A percentile compares a stretch with the other conserved stretches of the same genome.
Evolutionary conservation across 2,113 vertebrate genomes (phyloP).

Genomic region (Xenopus tropicalis): DNA sequence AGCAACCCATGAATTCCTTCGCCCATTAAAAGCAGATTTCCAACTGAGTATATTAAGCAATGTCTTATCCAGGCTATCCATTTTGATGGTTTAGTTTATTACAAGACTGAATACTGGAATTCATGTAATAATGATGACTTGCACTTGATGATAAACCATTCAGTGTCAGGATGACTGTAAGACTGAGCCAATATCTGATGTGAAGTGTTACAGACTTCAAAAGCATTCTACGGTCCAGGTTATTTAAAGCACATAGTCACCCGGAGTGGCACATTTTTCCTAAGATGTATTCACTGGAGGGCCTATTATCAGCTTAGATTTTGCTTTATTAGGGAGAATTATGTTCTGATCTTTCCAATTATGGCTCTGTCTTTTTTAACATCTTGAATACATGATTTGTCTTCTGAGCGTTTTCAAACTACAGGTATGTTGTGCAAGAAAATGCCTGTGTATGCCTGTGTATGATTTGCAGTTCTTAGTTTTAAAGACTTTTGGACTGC

Average conservation of each 20-base stretch:
- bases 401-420: no score
- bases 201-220: neutral
- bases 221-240: neutral
- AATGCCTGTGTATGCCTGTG: neutral
- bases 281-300: neutral
- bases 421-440: neutral
- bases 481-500: no score
- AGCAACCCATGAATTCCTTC: no score
- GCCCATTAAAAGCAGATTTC: no score
- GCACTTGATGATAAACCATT: neutral
- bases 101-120: neutral
- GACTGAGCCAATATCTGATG: neutral
- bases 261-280: neutral
- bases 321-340: no score
- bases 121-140: neutral
- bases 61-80: no score
- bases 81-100: neutral
- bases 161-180: neutral
- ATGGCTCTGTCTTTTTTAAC: no score
- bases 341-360: no score
- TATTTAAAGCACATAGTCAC: neutral
- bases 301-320: no score
- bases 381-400: no score
- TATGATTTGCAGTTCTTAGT: no score
- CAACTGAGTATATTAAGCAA: no score